Conservation (phyloP, 2,888 invertebrate genomes). For the Cenopis cana region DNA sequence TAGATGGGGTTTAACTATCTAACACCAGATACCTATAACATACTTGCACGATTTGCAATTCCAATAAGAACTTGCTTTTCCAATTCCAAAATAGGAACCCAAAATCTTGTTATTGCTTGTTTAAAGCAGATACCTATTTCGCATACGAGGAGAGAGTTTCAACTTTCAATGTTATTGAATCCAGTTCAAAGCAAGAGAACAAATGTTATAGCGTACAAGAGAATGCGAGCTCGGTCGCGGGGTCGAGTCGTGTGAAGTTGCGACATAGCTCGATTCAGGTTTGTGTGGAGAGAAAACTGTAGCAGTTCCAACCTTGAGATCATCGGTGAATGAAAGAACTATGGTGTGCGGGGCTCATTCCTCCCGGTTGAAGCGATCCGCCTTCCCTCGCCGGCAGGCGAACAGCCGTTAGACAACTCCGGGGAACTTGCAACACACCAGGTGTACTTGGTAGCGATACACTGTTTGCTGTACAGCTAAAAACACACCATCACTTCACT, state of each 20-base stretch:
- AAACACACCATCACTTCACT: slow-evolving; percentile 84
- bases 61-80: slow-evolving; percentile 17
- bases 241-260: slow-evolving; percentile 70
- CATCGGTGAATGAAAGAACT: slow-evolving; percentile 82
- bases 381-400: slow-evolving; percentile 81
- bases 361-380: slow-evolving; percentile 79
- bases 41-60: slow-evolving; percentile 1
- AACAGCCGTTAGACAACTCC: slow-evolving; percentile 80
- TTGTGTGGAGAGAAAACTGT: slow-evolving; percentile 48
- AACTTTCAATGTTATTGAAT: slow-evolving; percentile 59
- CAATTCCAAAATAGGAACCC: slow-evolving; percentile 1
- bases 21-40: too few relatives aligned
- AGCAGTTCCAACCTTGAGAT: slow-evolving; percentile 81
- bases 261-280: slow-evolving; percentile 59
- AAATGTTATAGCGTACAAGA: slow-evolving; percentile 55
- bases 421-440: slow-evolving; percentile 72
- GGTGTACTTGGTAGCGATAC: slow-evolving; percentile 81
- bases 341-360: slow-evolving; percentile 83
- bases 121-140: slow-evolving; percentile 12
- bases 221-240: slow-evolving; percentile 70
- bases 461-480: slow-evolving; percentile 79
- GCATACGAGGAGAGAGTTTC: slow-evolving; percentile 46
- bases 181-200: slow-evolving; percentile 68
- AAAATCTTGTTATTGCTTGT: slow-evolving; percentile 7
- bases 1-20: background rate